These are phyloP conservation scores for Chrysolina oricalcia DNA, from an alignment of 2,888 invertebrate species.

Conservation along the genomic window DNA sequence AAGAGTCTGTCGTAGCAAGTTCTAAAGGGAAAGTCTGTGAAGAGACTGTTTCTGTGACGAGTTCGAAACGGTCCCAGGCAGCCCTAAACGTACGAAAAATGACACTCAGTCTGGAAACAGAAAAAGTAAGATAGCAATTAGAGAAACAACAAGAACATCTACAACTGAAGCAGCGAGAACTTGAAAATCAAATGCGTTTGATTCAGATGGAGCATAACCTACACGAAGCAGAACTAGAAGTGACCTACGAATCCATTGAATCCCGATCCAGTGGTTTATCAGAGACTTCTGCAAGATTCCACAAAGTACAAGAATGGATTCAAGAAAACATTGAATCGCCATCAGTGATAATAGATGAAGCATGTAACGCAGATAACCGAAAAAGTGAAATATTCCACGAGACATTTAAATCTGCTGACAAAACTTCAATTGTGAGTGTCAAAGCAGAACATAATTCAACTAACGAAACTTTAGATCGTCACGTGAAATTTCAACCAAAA, in stretches of 20 bases:
- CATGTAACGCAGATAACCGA: too few relatives aligned
- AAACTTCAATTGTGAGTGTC: neutral
- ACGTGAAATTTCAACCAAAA: too few relatives aligned
- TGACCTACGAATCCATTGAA: neutral
- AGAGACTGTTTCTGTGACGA: neutral
- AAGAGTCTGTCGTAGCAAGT: neutral
- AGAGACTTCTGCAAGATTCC: neutral
- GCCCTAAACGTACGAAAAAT: too few relatives aligned
- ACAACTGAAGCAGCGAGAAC: neutral
- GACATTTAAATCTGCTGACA: neutral
- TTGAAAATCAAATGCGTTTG: neutral
- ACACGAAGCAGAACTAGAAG: constrained; percentile 4
- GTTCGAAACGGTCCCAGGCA: neutral
- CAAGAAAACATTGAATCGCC: neutral
- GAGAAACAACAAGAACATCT: neutral
- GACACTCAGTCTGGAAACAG: neutral
- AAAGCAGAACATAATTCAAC: neutral
- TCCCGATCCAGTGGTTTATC: neutral
- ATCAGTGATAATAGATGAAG: neutral
- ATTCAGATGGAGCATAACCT: neutral
- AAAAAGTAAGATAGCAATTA: neutral
- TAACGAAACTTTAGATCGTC: neutral
- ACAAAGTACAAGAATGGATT: neutral
- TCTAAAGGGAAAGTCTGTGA: neutral
- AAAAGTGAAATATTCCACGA: neutral